A percentile compares a stretch with the other conserved stretches of the same genome.
phyloP scores from a whole-genome alignment of 2,888 invertebrate species.

The Celastrina argiolus region DNA sequence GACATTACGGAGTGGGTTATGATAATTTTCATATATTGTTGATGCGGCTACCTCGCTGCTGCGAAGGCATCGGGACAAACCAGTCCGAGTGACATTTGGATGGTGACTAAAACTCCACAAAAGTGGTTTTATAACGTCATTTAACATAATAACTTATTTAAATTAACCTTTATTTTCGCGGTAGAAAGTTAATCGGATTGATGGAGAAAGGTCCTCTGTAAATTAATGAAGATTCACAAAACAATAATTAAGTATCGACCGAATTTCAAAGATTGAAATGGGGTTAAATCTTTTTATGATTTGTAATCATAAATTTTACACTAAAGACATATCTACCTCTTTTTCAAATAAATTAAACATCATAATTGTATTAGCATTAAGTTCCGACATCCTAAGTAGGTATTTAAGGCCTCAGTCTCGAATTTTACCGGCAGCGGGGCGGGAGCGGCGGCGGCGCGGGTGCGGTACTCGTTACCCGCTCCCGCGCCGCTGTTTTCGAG shows the following conservation, averaged over 20 bases:
- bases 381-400: no score
- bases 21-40: conserved; percentile 8
- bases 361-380: no score
- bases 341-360: no score
- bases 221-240: neutral
- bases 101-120: conserved; percentile 2
- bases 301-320: no score
- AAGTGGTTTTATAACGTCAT: conserved; percentile 1
- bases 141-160: conserved; percentile 6
- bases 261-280: neutral
- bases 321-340: no score
- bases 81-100: conserved; percentile 6
- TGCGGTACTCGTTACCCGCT: no score
- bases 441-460: no score
- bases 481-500: no score
- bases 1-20: conserved; percentile 7
- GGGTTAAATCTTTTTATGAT: no score
- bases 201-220: neutral
- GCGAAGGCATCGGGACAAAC: conserved; percentile 2
- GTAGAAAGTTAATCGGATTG: neutral
- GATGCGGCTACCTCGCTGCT: neutral
- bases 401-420: no score
- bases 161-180: neutral
- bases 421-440: no score
- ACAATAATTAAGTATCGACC: neutral